Percentiles rank a stretch among this genome's conserved stretches.
phyloP scores from a whole-genome alignment of 2,888 invertebrate genomes.

The Machimus rusticus region DNA sequence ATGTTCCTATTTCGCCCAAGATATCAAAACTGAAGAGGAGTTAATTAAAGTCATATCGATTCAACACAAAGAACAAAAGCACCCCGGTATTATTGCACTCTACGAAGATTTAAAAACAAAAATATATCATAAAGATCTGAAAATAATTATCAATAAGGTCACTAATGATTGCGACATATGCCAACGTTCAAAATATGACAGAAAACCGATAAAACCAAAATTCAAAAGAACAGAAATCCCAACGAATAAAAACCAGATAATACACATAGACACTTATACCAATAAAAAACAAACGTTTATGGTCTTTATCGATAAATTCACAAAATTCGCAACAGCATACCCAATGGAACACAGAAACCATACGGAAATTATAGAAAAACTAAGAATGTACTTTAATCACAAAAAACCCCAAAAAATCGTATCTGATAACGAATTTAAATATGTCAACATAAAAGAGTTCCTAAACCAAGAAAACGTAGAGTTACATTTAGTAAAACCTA shows the following conservation, averaged over 20 bases:
- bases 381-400: not conserved
- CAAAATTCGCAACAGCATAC: not conserved
- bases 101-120: conserved; percentile 38
- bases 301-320: not conserved
- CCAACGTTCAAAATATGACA: conserved; percentile 27
- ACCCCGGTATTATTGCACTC: conserved; percentile 39
- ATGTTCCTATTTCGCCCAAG: conserved; percentile 15
- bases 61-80: conserved; percentile 24
- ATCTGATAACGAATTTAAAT: conserved; percentile 9
- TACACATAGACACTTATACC: not conserved
- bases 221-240: conserved; percentile 24
- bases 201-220: conserved; percentile 32
- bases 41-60: conserved; percentile 9
- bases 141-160: conserved; percentile 36
- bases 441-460: not conserved
- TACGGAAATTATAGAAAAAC: not conserved
- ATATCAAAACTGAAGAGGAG: not conserved
- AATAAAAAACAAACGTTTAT: not conserved
- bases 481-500: not conserved
- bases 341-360: not conserved
- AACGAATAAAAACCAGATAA: conserved; percentile 18
- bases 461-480: not conserved
- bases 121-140: conserved; percentile 39
- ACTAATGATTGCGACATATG: conserved; percentile 41
- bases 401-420: not conserved